Base-by-base conservation (phyloP, 2,797 vertebrate species). In the Limosa lapponica region DNA sequence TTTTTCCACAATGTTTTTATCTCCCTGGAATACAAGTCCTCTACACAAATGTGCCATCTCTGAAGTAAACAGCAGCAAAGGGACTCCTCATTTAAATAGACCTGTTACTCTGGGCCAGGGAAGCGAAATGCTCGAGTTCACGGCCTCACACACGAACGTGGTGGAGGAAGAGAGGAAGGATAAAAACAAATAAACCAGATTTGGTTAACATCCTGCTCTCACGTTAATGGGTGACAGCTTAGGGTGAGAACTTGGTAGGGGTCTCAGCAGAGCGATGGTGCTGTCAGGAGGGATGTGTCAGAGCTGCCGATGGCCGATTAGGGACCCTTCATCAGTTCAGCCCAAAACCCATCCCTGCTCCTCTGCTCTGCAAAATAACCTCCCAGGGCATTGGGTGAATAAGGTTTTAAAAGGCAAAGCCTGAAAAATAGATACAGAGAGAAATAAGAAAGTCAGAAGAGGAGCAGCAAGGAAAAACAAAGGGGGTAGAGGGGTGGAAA, bases 231-330 rank as follows among this genome's bases (percentile, higher is more conserved):
- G 32, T 16, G 16, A 75, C 17, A 80, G 54, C 32, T 89, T 36
- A 69, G 39, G 43, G 46, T 36, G 16, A n/a, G 48, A 75, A 88
- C 80, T 73, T 70, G 39, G 37, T n/a, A 65, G 22, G 24, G 30
- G 9, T 61, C 32, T 72, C 0, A 2, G 51, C 64, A 91, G 16
- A 75, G 28, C 0, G 0, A 52, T 49, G 65, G 54, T 78, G 59
- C 39, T 65, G 11, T 25, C 52, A 51, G 36, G 54, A 69, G 64
- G 28, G 32, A 73, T 1, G 2, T 27, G 69, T 32, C 43, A 66
- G n/a, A 82, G 44, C 7, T 2, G 8, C 22, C 0, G 0, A 18
- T 10, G 15, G 6, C 34, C 2, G 1, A 32, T 48, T 9, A 59
- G 43, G n/a, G n/a, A 20, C 82, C 52, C 37, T 87, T 36, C 37